Percentiles rank a stretch among this genome's conserved stretches.
Conservation (phyloP, 2,888 invertebrate species). For the Formica aserva region DNA sequence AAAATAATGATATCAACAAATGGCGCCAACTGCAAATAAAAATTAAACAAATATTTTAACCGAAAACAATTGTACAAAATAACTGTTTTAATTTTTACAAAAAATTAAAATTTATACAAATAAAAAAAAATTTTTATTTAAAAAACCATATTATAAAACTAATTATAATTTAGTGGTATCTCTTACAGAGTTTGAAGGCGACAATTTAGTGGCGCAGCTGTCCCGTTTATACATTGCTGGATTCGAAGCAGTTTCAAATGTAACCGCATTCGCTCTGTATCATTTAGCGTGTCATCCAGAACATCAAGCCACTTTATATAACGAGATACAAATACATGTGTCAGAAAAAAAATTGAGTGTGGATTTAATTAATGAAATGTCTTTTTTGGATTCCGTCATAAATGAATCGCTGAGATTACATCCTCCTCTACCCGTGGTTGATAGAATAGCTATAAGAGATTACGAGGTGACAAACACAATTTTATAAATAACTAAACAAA, state of each 20-base stretch:
- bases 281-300: conserved; percentile 75
- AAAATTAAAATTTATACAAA: too few relatives aligned
- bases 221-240: conserved; percentile 78
- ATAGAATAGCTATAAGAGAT: conserved; percentile 73
- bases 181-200: conserved; percentile 76
- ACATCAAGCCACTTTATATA: conserved; percentile 34
- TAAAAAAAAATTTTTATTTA: too few relatives aligned
- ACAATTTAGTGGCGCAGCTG: conserved; percentile 78
- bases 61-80: too few relatives aligned
- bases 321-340: conserved; percentile 51
- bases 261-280: conserved; percentile 76
- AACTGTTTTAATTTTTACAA: too few relatives aligned
- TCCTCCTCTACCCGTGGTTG: conserved; percentile 78
- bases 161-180: background rate
- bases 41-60: too few relatives aligned
- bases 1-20: too few relatives aligned
- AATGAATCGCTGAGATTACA: conserved; percentile 77
- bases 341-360: conserved; percentile 64
- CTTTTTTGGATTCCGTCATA: conserved; percentile 75
- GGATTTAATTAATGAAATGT: conserved; percentile 74
- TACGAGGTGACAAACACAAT: conserved; percentile 69
- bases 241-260: conserved; percentile 76
- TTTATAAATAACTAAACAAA: too few relatives aligned
- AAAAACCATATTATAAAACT: too few relatives aligned
- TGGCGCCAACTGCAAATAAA: too few relatives aligned